A percentile compares a stretch with the other conserved stretches of the same genome.
Evolutionary conservation across 37 sponge, comb jelly and placozoan genomes (phyloP).

Genomic region (Theonella swinhoei): DNA sequence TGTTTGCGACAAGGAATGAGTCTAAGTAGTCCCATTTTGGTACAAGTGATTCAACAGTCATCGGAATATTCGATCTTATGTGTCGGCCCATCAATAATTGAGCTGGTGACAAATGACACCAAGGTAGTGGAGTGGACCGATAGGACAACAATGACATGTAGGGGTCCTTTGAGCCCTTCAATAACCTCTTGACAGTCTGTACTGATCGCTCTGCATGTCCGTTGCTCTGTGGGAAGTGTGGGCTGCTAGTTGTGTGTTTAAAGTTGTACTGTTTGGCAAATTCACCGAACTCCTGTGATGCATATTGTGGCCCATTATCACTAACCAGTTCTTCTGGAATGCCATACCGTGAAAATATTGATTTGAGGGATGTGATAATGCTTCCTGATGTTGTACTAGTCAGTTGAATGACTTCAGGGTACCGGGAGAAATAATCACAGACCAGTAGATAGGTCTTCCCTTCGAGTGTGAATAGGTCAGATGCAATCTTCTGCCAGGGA

Average conservation of each 20-base stretch:
- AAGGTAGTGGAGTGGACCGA: constrained; percentile 49
- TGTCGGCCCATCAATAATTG: constrained; percentile 71
- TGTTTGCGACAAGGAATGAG: constrained; percentile 9
- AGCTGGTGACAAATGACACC: constrained; percentile 58
- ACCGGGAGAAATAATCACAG: too few species aligned
- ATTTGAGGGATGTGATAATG: too few species aligned
- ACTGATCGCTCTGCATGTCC: constrained; percentile 45
- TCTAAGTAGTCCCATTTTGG: constrained; percentile 53
- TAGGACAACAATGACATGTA: constrained; percentile 37
- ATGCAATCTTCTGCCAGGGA: constrained; percentile 61
- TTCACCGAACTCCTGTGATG: too few species aligned
- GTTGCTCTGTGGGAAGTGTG: constrained; percentile 44
- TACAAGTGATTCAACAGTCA: not conserved
- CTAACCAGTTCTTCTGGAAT: constrained; percentile 9
- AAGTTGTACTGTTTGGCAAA: constrained; percentile 20
- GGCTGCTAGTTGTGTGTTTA: constrained; percentile 31
- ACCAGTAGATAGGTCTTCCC: too few species aligned
- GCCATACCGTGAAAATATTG: constrained; percentile 45
- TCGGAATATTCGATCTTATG: constrained; percentile 28
- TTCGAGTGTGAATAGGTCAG: too few species aligned
- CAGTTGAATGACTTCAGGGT: too few species aligned
- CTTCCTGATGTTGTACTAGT: too few species aligned
- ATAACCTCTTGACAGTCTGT: constrained; percentile 34
- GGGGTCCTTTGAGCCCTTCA: constrained; percentile 23
- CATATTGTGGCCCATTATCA: too few species aligned